These are phyloP conservation scores for Margarornis squamiger DNA, from an alignment of 2,797 vertebrate species.

Conservation along the genomic window DNA sequence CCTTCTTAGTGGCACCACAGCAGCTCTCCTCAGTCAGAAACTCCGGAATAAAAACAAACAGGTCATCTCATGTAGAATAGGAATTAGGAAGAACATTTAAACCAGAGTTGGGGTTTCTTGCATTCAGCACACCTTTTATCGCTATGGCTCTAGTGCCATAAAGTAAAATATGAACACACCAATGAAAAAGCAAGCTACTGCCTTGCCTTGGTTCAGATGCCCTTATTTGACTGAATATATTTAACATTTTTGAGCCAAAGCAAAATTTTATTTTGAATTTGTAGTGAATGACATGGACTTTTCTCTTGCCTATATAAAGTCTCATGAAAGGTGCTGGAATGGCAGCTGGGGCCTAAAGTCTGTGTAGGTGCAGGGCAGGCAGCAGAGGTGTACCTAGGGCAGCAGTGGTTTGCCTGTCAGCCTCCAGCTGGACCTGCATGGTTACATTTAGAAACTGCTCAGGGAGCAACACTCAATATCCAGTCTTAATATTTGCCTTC, in stretches of 20 bases:
- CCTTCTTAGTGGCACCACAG: not conserved
- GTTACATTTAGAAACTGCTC: not conserved
- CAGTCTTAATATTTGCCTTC: not conserved
- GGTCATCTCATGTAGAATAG: not conserved
- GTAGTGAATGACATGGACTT: not conserved
- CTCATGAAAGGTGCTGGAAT: not conserved
- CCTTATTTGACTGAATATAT: not conserved
- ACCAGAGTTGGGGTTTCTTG: not conserved
- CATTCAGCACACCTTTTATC: not conserved
- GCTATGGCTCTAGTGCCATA: not conserved
- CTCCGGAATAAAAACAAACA: not conserved
- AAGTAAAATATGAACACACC: not conserved
- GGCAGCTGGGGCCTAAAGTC: not conserved
- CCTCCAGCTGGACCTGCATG: rapidly evolving
- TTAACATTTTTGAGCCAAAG: not conserved
- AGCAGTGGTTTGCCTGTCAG: not conserved
- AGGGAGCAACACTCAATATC: not conserved
- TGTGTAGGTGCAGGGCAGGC: not conserved
- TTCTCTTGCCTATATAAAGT: not conserved
- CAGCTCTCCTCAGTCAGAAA: not conserved
- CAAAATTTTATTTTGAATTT: not conserved
- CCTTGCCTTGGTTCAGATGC: not conserved
- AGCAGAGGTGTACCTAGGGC: not conserved
- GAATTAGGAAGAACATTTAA: not conserved
- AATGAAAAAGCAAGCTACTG: not conserved